Evolutionary conservation across 2,888 invertebrate species (phyloP), one percentile per base, ranked within the genome.

Genomic region (Plemyria rubiginata): DNA sequence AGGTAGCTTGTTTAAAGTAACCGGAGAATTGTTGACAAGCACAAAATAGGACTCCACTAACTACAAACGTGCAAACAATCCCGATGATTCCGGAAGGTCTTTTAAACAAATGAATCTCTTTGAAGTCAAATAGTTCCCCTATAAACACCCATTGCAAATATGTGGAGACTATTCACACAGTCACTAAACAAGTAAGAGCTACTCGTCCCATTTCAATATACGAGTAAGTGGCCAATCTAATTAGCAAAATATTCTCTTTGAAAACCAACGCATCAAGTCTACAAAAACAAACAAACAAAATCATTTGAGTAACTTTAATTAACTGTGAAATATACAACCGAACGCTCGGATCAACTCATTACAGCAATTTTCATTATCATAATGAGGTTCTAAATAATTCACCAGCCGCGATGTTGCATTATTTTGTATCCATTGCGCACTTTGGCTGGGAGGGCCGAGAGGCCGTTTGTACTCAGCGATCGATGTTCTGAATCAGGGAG

Each of bases 341-440:
- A 38, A 28, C 28, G 54, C 46, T 60, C 57, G 62, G 22, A 65
- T 69, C 68, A 74, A 62, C 68, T 72, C 63, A 76, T 77, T 75
- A 59, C 68, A 45, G 57, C 32, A 57, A 62, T 67, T 71, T 72
- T 72, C 70, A 77, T 74, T 74, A 72, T 49, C 36, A 52, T 68
- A 62, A 73, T 70, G 63, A 49, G 52, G 49, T 38, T 50, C 50
- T 15, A 64, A 58, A 55, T 62, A 64, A 50, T 51, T 38, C 46
- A 32, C 51, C 8, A 16, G 12, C 36, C 3, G 11, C 8, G 8
- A 15, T 36, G 51, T 54, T 40, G 57, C 13, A n/a, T 55, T 15
- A 45, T 45, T 62, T 48, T 4, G 12, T 36, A 32, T 51, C 16
- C 65, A 68, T 62, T 46, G 68, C 65, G 52, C 50, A 50, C 32